Conservation (phyloP, 2,888 invertebrate species). For the Diploptera punctata region DNA sequence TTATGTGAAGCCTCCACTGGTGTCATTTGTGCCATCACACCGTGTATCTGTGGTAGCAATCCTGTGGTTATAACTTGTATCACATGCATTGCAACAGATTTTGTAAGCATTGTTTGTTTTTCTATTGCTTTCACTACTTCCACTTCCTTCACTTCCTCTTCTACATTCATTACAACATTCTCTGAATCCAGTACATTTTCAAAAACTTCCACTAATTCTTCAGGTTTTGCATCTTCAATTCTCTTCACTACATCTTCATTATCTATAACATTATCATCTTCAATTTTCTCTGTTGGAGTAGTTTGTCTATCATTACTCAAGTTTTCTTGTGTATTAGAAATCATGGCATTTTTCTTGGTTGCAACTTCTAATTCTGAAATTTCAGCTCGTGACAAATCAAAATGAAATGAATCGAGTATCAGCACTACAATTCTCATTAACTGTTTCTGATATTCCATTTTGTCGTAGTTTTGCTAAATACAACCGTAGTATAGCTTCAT, state of each 20-base stretch:
- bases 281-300: background rate
- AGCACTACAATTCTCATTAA: conserved; percentile 76
- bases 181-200: conserved; percentile 1
- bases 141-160: conserved; percentile 36
- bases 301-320: background rate
- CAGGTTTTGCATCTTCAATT: background rate
- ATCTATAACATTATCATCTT: conserved; percentile 12
- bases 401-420: conserved; percentile 91
- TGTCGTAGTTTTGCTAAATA: conserved; percentile 81
- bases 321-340: background rate
- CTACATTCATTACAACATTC: background rate
- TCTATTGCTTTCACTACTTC: conserved; percentile 46
- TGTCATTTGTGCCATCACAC: conserved; percentile 70
- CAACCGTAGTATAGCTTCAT: conserved; percentile 79
- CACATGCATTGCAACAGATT: conserved; percentile 77
- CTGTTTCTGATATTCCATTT: conserved; percentile 80
- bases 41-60: conserved; percentile 82
- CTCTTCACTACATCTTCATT: conserved; percentile 6
- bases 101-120: conserved; percentile 62
- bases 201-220: background rate
- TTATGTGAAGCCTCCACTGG: conserved; percentile 80
- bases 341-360: background rate
- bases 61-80: conserved; percentile 72
- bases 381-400: conserved; percentile 75
- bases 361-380: background rate